Conservation (phyloP, 2,113 vertebrate genomes). For the Danio rerio region DNA sequence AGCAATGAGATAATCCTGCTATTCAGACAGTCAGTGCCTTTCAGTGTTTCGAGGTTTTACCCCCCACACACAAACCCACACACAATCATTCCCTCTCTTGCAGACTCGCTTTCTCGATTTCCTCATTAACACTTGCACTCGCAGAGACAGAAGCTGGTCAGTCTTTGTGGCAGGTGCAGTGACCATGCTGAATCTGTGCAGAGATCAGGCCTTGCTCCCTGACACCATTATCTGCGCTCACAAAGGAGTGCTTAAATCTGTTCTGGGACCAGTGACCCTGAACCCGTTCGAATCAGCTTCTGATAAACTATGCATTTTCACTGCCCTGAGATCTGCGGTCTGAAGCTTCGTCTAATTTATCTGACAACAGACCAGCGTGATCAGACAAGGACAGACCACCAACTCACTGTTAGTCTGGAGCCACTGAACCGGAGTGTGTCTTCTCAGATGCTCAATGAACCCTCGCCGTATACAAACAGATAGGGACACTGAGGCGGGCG, state of each 20-base stretch:
- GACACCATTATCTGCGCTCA: slow-evolving; percentile 44
- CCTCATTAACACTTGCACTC: slow-evolving; percentile 54
- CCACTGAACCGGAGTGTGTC: slow-evolving; percentile 67
- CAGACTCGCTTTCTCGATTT: slow-evolving; percentile 31
- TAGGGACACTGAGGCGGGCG: slow-evolving; percentile 20
- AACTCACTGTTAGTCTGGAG: slow-evolving; percentile 69
- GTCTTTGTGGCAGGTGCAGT: slow-evolving; percentile 68
- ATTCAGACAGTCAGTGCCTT: slow-evolving; percentile 51
- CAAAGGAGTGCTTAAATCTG: slow-evolving; percentile 39
- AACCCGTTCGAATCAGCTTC: slow-evolving; percentile 36
- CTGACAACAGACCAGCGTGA: slow-evolving; percentile 37
- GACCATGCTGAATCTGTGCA: slow-evolving; percentile 64
- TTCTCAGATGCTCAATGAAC: slow-evolving; percentile 56
- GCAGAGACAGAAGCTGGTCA: slow-evolving; percentile 42
- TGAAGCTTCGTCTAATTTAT: slow-evolving; percentile 58
- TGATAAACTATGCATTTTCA: slow-evolving; percentile 60
- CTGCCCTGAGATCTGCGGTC: slow-evolving; percentile 70
- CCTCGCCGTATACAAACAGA: slow-evolving; percentile 59
- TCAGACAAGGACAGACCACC: slow-evolving; percentile 72
- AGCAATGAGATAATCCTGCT: slow-evolving; percentile 51
- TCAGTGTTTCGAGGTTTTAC: slow-evolving; percentile 42
- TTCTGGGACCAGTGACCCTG: slow-evolving; percentile 51
- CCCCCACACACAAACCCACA: slow-evolving; percentile 37
- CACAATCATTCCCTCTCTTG: slow-evolving; percentile 21
- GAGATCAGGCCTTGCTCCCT: slow-evolving; percentile 54